Evolutionary conservation across 2,888 invertebrate species (phyloP).

Genomic region (Cantharis nigra): DNA sequence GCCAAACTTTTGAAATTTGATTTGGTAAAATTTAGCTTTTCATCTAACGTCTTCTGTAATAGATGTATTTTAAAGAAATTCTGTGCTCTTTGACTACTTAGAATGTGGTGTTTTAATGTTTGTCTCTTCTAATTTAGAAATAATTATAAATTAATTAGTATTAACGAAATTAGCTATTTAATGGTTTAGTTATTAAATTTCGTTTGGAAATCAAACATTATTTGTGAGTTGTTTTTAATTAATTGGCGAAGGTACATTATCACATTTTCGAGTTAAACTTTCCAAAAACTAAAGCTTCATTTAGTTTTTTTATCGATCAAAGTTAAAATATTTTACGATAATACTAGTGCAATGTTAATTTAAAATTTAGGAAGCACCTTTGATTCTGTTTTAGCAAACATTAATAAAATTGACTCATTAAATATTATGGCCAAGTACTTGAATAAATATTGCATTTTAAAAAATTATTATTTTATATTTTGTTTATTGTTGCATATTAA

Average conservation of each 20-base stretch:
- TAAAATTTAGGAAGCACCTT: not conserved
- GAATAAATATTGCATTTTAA: not conserved
- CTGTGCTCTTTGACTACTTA: not conserved
- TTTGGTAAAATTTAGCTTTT: not conserved
- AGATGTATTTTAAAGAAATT: not conserved
- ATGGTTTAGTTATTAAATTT: not conserved
- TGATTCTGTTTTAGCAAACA: not conserved
- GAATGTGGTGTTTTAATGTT: not conserved
- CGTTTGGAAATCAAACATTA: not conserved
- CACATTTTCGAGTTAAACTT: not conserved
- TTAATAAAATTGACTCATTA: not conserved
- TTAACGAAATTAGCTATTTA: not conserved
- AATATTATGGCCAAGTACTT: not conserved
- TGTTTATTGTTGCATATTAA: not conserved
- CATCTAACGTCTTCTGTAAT: not conserved
- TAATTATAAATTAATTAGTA: not conserved
- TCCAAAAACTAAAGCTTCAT: not conserved
- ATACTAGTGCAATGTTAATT: not conserved
- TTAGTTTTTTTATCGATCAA: not conserved
- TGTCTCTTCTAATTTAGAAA: not conserved
- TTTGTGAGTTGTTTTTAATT: not conserved
- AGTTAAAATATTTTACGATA: not conserved
- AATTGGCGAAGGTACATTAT: not conserved
- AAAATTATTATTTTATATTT: not conserved
- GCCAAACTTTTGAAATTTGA: not conserved